A percentile compares a stretch with the other conserved stretches of the same genome.
Evolutionary conservation across 2,888 invertebrate species (phyloP).

Genomic region (Craniophora ligustri): DNA sequence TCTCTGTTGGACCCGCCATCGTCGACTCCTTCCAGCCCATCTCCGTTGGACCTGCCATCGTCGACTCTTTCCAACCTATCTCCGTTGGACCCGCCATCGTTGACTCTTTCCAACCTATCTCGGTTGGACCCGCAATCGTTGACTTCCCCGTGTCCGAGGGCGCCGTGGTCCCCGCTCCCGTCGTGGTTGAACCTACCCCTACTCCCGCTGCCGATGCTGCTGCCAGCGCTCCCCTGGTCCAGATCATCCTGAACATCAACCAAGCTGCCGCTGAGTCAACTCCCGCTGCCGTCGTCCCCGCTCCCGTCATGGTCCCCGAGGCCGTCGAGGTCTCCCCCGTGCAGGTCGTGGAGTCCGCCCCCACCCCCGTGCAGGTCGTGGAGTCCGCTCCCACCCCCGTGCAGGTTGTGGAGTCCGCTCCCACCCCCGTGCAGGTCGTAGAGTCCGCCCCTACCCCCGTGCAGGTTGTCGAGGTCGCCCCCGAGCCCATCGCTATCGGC

Average conservation of each 20-base stretch:
- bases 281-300: constrained; percentile 42
- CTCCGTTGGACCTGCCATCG: too few species aligned
- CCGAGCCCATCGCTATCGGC: constrained; percentile 37
- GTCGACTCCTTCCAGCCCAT: too few species aligned
- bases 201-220: constrained; percentile 16
- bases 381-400: constrained; percentile 24
- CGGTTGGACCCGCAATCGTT: too few species aligned
- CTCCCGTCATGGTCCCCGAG: constrained; percentile 57
- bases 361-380: constrained; percentile 13
- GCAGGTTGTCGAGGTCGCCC: constrained; percentile 16
- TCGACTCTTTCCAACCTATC: too few species aligned
- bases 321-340: constrained; percentile 29
- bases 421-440: constrained; percentile 26
- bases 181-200: too few species aligned
- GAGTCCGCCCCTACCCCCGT: constrained; percentile 14
- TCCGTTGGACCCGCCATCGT: too few species aligned
- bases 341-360: constrained; percentile 16
- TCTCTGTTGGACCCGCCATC: constrained; percentile 24
- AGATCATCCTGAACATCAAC: constrained; percentile 61
- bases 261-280: constrained; percentile 31
- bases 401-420: constrained; percentile 22
- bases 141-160: too few species aligned
- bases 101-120: too few species aligned
- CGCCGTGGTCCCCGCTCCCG: too few species aligned
- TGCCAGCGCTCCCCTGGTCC: constrained; percentile 52